Evolutionary conservation across 2,113 vertebrate species (phyloP).

Genomic region (Aythya baeri): DNA sequence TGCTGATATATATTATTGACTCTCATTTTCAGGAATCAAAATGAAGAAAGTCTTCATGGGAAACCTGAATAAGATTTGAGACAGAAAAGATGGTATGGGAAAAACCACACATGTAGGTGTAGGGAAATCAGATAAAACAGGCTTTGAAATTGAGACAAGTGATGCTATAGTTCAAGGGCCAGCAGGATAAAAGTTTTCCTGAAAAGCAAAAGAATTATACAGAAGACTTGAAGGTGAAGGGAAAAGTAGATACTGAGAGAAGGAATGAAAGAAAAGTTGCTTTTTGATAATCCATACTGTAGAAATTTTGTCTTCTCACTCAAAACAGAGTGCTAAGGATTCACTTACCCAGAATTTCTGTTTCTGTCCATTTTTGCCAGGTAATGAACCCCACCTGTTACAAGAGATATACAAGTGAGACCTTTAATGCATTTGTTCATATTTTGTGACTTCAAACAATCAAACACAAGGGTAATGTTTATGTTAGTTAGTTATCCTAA

Average conservation of each 20-base stretch:
- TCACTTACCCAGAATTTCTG: constrained; percentile 81
- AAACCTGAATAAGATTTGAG: not conserved
- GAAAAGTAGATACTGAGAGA: not conserved
- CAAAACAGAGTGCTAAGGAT: not conserved
- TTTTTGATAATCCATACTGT: not conserved
- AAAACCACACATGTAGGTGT: not conserved
- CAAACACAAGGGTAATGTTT: not conserved
- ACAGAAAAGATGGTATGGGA: not conserved
- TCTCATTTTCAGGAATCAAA: not conserved
- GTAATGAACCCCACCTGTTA: constrained; percentile 74
- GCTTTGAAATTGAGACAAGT: not conserved
- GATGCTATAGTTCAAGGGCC: not conserved
- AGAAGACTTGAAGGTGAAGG: not conserved
- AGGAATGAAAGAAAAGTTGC: not conserved
- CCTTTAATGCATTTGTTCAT: not conserved
- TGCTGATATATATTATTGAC: not conserved
- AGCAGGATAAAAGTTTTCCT: not conserved
- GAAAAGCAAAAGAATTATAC: not conserved
- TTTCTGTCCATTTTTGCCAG: constrained; percentile 59
- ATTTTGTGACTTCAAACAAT: not conserved
- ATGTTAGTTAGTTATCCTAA: not conserved
- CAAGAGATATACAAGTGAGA: not conserved
- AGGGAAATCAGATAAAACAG: not conserved
- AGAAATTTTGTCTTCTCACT: not conserved
- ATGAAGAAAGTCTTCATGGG: not conserved